Conservation (phyloP, 2,888 invertebrate species). For the Sarcophaga carnaria region DNA sequence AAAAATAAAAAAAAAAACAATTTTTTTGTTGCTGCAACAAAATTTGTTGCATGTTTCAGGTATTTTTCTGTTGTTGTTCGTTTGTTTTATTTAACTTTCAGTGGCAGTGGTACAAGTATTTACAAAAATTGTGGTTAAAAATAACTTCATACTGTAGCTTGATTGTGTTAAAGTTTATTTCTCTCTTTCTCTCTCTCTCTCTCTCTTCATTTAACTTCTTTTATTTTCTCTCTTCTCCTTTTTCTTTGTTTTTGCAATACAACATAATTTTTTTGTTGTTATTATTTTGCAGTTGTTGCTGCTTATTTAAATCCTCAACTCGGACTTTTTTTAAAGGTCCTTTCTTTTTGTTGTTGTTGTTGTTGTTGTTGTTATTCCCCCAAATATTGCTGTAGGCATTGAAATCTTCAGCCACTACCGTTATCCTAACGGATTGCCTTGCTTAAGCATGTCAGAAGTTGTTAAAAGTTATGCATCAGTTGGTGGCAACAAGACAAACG, state of each 20-base stretch:
- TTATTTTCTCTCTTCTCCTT: neutral
- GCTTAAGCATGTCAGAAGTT: neutral
- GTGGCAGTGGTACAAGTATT: neutral
- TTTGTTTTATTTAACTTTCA: neutral
- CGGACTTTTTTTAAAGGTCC: constrained; percentile 16
- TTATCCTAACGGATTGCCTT: neutral
- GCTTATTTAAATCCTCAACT: constrained; percentile 39
- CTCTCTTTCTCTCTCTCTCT: neutral
- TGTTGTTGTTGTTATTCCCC: constrained; percentile 19
- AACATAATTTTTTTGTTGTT: constrained; percentile 32
- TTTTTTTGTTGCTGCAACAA: constrained; percentile 14
- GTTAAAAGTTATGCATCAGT: neutral
- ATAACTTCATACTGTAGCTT: constrained; percentile 30
- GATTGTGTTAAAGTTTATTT: constrained; percentile 39
- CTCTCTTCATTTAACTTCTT: neutral
- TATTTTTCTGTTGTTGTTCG: neutral
- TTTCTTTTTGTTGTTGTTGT: too few species aligned
- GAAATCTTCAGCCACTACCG: constrained; percentile 9
- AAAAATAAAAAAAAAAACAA: neutral
- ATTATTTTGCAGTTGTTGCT: constrained; percentile 36
- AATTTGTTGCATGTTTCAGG: constrained; percentile 41
- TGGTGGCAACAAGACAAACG: neutral
- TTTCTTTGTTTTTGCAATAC: constrained; percentile 1
- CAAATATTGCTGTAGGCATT: constrained; percentile 41
- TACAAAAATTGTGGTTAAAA: constrained; percentile 23